A percentile compares a stretch with the other conserved stretches of the same genome.
Conservation (phyloP, 2,797 vertebrate genomes). For the Myotis findleyi region DNA sequence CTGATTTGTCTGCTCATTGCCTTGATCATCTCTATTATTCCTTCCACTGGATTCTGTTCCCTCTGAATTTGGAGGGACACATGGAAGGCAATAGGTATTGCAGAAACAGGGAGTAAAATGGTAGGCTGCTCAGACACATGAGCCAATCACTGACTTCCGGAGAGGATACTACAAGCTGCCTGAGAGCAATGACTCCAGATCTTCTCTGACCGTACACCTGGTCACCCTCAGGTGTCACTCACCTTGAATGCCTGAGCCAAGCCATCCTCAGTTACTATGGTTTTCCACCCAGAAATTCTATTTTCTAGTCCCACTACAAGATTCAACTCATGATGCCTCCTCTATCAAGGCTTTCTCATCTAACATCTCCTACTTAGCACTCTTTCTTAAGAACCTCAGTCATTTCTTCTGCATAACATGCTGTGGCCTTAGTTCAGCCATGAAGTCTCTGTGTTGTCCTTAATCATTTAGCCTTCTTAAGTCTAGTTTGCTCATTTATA, state of each 20-base stretch:
- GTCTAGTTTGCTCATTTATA: background rate
- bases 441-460: background rate
- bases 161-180: background rate
- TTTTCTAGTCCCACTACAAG: background rate
- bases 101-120: background rate
- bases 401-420: background rate
- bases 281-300: background rate
- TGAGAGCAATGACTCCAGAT: background rate
- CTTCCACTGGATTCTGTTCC: background rate
- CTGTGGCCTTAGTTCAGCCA: background rate
- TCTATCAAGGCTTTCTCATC: background rate
- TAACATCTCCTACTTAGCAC: background rate
- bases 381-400: background rate
- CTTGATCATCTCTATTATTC: background rate
- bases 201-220: background rate
- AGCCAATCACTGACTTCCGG: background rate
- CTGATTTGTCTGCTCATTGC: background rate
- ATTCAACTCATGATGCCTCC: background rate
- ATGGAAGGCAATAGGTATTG: background rate
- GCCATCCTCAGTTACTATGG: fast-evolving
- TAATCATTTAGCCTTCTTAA: background rate
- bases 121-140: background rate
- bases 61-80: background rate
- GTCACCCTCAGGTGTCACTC: background rate
- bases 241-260: background rate